Evolutionary conservation across 2,113 vertebrate species (phyloP), one percentile per base, ranked within the genome.

Genomic region (Falcunculus frontatus): DNA sequence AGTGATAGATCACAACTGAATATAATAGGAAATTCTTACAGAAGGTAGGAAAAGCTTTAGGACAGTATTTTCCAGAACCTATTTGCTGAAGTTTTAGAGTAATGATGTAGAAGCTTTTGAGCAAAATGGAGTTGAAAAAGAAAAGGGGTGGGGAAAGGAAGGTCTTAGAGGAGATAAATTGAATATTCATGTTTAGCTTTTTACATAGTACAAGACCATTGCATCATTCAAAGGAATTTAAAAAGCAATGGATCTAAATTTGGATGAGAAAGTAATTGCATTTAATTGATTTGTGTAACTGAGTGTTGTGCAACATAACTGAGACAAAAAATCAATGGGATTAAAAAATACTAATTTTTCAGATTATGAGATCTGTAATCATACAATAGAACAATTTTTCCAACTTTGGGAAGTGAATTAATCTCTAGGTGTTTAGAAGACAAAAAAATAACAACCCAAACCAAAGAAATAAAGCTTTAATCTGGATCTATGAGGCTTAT

Each of bases 321-420:
- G 15, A 15, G 7, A 21, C 10, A 25, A 49, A 81, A 81, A 4
- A 15, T 35, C 59, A 41, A 37, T n/a, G 22, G 17, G 12, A 57
- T 78, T 87, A 0, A 69, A 72, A 80, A 56, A 26, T 44, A 41
- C 0, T 21, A 7, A 3, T 49, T 63, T 70, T 67, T 89, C 9
- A 32, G n/a, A 32, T 29, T 32, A 12, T 53, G 33, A 60, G 29
- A 41, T 11, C 16, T 41, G 4, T 20, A 49, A 6, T 60, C 64
- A 49, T 32, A 49, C 30, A 69, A n/a, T 41, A 0, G 0, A 81
- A 55, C 9, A n/a, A 8, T 29, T 70, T 81, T 14, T 64, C 10
- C 49, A 68, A 3, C 16, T 65, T 88, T 30, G 29, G 23, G 7
- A 60, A 60, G 7, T 57, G 55, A 57, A 53, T 77, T 52, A 33